Evolutionary conservation across 37 sponge, comb jelly and placozoan genomes (phyloP).

Genomic region (Geodia barretti): DNA sequence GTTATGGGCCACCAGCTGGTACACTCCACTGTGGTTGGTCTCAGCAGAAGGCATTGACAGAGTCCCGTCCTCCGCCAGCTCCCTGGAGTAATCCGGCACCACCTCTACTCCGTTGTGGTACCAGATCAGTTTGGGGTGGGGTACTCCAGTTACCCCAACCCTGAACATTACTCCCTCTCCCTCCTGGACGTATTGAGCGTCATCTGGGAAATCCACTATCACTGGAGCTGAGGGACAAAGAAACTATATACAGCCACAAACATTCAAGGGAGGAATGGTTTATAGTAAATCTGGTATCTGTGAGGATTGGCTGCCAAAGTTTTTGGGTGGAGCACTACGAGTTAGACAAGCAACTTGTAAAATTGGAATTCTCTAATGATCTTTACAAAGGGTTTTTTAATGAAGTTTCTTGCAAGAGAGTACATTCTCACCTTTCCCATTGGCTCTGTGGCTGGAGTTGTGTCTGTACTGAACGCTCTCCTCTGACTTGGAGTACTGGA

Average conservation of each 20-base stretch:
- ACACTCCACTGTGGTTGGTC: slow-evolving; percentile 14
- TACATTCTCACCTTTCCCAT: not conserved
- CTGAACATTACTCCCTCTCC: slow-evolving; percentile 18
- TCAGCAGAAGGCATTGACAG: slow-evolving; percentile 19
- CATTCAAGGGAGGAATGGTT: no score
- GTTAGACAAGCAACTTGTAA: no score
- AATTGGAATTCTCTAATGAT: no score
- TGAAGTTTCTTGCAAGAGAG: not conserved
- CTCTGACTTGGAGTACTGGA: not conserved
- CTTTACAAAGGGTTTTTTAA: no score
- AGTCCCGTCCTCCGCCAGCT: slow-evolving; percentile 12
- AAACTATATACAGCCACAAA: not conserved
- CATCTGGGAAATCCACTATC: slow-evolving; percentile 15
- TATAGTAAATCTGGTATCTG: no score
- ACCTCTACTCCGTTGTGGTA: slow-evolving; percentile 18
- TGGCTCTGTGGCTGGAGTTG: not conserved
- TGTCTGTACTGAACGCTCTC: not conserved
- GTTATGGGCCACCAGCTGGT: slow-evolving; percentile 22
- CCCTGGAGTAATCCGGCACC: slow-evolving; percentile 11
- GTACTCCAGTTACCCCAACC: slow-evolving; percentile 13
- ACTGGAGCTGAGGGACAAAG: slow-evolving; percentile 6
- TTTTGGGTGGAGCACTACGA: no score
- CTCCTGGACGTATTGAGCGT: slow-evolving; percentile 4
- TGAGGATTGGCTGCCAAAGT: no score
- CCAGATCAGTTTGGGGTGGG: slow-evolving; percentile 18